These are phyloP conservation scores for Malacoctenus gilli DNA, from an alignment of 2,797 vertebrate genomes.

Conservation along the genomic window DNA sequence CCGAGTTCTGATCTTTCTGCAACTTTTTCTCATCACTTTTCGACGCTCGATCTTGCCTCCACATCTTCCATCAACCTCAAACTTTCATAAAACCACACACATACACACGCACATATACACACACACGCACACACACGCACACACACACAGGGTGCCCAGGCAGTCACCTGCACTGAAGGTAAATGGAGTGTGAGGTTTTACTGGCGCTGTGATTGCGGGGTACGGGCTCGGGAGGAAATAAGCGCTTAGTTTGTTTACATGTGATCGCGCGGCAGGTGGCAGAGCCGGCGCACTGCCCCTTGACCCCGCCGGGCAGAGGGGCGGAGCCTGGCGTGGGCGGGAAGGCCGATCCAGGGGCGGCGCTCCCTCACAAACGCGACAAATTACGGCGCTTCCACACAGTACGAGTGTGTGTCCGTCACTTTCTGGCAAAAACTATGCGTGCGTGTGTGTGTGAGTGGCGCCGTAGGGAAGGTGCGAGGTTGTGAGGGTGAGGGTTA, in stretches of 20 bases:
- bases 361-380: too few relatives aligned
- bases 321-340: neutral
- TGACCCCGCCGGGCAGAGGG: conserved; percentile 35
- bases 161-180: conserved; percentile 79
- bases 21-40: too few relatives aligned
- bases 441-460: conserved; percentile 6
- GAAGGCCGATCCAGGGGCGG: too few relatives aligned
- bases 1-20: too few relatives aligned
- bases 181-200: conserved; percentile 85
- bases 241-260: conserved; percentile 72
- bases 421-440: conserved; percentile 25
- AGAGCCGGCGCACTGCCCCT: conserved; percentile 54
- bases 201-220: conserved; percentile 77
- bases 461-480: conserved; percentile 48
- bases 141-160: conserved; percentile 38
- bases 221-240: conserved; percentile 76
- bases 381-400: too few relatives aligned
- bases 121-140: conserved; percentile 2
- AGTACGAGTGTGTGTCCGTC: conserved; percentile 4
- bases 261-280: conserved; percentile 81
- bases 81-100: conserved; percentile 9
- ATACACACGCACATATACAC: neutral
- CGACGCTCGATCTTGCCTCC: too few relatives aligned
- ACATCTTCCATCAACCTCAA: too few relatives aligned
- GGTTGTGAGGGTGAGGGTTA: conserved; percentile 57